These are phyloP conservation scores for Clostera curtula DNA, from an alignment of 2,888 invertebrate species.

Conservation along the genomic window DNA sequence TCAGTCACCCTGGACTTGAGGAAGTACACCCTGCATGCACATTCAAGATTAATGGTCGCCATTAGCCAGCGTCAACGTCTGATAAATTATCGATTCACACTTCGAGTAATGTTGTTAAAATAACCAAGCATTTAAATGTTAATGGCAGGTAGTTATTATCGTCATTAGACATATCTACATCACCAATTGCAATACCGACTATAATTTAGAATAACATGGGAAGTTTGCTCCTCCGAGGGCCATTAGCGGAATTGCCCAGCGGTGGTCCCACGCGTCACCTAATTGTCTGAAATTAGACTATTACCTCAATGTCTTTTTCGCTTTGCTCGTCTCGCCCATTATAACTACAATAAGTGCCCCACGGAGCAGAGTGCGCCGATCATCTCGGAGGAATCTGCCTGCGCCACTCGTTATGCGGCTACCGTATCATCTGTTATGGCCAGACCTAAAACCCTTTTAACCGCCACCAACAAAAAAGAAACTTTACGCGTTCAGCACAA, in stretches of 20 bases:
- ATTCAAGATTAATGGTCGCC: slow-evolving; percentile 15
- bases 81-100: no score
- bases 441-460: slow-evolving; percentile 7
- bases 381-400: slow-evolving; percentile 17
- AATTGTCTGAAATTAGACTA: neutral
- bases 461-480: slow-evolving; percentile 1
- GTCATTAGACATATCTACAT: no score
- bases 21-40: slow-evolving; percentile 17
- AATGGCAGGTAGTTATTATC: no score
- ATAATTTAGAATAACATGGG: no score
- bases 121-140: no score
- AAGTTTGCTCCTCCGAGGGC: no score
- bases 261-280: neutral
- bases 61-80: slow-evolving; percentile 18
- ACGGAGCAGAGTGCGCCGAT: slow-evolving; percentile 8
- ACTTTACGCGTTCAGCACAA: slow-evolving; percentile 3
- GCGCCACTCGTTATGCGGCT: slow-evolving; percentile 26
- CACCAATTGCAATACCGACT: no score
- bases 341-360: slow-evolving; percentile 1
- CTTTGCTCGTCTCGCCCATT: slow-evolving; percentile 2
- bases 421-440: slow-evolving; percentile 30
- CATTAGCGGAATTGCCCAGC: neutral
- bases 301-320: neutral
- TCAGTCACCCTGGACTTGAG: no score
- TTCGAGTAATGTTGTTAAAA: no score